Conservation (phyloP, 2,113 vertebrate species). For the Vidua macroura region DNA sequence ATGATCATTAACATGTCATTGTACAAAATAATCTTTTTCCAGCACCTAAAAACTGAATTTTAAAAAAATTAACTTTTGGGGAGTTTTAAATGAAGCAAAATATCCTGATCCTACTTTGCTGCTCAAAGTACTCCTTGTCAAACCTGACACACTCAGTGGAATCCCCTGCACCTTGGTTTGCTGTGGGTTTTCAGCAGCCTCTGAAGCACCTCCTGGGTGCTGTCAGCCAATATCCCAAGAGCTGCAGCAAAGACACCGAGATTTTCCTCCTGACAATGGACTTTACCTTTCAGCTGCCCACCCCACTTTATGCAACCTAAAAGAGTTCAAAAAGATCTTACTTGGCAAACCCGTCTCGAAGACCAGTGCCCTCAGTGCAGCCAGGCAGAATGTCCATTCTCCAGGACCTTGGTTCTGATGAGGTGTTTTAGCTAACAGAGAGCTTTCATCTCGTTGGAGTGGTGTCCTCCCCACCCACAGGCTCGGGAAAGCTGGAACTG, state of each 20-base stretch:
- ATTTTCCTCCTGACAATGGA: neutral
- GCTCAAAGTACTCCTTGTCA: neutral
- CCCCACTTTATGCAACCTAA: neutral
- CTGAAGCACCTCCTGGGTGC: neutral
- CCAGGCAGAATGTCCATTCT: neutral
- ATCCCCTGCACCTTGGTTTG: neutral
- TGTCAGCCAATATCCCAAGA: neutral
- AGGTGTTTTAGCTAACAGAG: neutral
- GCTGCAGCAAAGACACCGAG: accelerated
- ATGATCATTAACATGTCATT: neutral
- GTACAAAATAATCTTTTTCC: neutral
- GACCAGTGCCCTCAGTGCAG: neutral
- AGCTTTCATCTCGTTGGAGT: neutral
- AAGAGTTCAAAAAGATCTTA: neutral
- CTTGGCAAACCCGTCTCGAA: neutral
- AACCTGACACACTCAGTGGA: neutral
- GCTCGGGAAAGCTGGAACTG: neutral
- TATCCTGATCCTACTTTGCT: neutral
- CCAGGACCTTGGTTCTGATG: neutral
- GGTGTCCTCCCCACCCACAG: neutral
- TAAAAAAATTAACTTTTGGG: neutral
- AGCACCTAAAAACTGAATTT: neutral
- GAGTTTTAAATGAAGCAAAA: neutral
- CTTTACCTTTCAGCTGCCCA: neutral
- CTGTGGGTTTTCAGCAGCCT: neutral